phyloP scores from a whole-genome alignment of 2,113 vertebrate species.

The Sapajus apella region DNA sequence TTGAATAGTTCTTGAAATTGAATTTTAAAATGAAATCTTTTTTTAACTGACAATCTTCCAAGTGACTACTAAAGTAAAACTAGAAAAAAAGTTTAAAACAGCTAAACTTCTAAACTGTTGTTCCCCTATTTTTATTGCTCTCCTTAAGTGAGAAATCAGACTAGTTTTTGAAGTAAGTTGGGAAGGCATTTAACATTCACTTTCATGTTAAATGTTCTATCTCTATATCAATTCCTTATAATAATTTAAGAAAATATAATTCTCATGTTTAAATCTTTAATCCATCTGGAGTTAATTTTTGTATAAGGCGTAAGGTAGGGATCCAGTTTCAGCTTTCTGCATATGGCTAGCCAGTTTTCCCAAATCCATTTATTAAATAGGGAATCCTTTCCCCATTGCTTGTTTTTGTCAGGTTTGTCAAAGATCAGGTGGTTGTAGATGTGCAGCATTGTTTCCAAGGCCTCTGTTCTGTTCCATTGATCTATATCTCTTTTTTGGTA shows the following conservation, averaged over 20 bases:
- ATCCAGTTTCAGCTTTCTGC: no score
- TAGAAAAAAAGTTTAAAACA: not conserved
- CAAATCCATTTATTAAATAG: no score
- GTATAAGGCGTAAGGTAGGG: no score
- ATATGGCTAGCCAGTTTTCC: no score
- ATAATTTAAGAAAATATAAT: not conserved
- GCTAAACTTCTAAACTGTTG: not conserved
- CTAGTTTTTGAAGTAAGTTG: not conserved
- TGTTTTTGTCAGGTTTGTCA: no score
- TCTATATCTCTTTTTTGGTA: no score
- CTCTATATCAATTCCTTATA: not conserved
- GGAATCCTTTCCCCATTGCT: no score
- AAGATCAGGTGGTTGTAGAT: no score
- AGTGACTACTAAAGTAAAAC: not conserved
- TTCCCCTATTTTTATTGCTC: not conserved
- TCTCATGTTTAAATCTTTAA: not conserved
- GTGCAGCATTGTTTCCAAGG: no score
- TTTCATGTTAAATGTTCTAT: not conserved
- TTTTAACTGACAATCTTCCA: not conserved
- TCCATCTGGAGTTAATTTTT: no score
- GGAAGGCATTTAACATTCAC: not conserved
- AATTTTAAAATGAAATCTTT: not conserved
- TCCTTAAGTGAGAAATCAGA: not conserved
- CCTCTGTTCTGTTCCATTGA: no score
- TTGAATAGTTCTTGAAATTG: not conserved